Base-by-base conservation (phyloP, 2,797 vertebrate genomes). In the Denticeps clupeoides region DNA sequence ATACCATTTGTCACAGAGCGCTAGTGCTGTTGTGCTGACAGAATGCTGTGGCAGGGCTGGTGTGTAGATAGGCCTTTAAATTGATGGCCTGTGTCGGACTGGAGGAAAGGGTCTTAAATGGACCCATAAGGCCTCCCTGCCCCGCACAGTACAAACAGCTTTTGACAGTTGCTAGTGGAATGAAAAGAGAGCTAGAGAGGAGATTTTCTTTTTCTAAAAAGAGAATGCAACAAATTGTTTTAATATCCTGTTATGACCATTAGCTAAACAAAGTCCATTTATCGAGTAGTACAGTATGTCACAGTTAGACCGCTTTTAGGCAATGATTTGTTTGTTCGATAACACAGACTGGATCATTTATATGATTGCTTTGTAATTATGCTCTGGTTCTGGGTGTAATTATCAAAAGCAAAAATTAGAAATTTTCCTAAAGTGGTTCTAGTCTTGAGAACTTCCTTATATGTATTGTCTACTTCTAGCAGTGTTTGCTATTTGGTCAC, bases 91-190 rank as follows among this genome's bases (percentile, higher is more conserved):
- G 63, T 66, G 48, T 67, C 66, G 75, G 3, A 59, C 38, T 38
- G 49, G 31, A 28, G 59, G 55, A 73, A 62, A 54, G 56, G 46
- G 56, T 40, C 38, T 69, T 69, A 72, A 74, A 75, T 73, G 69
- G 74, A 57, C 53, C 26, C 18, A 33, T 19, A 16, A 26, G 9
- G 60, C 47, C 64, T 67, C 64, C 72, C 55, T 29, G 13, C 47
- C 35, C 40, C 41, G 50, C 45, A n/a, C 46, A 35, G 16, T 46
- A 24, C 45, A 41, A 51, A 25, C 59, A 61, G 53, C 66, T 58
- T 24, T 27, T 59, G 45, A 45, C 26, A 46, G 56, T 55, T 42
- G 26, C 32, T 12, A 32, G 15, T 16, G 21, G 21, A 50, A 40
- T 45, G 31, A 7, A 9, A 8, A 7, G 3, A 3, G 21, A 15